phyloP scores from a whole-genome alignment of 2,113 vertebrate genomes.

The Bathybates hornii region DNA sequence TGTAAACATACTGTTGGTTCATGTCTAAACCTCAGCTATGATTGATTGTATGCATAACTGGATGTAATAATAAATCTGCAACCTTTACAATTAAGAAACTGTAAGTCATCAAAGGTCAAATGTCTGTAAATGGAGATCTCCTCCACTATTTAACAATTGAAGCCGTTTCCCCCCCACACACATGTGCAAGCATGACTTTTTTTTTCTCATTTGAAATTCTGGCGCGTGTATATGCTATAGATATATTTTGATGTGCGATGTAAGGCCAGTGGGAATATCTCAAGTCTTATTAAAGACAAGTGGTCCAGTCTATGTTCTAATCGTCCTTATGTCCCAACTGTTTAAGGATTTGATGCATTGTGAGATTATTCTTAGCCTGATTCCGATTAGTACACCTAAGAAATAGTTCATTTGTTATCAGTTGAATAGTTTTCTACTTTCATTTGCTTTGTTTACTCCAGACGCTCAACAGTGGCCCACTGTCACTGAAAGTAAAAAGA shows the following conservation, averaged over 20 bases:
- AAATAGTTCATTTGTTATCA: background rate
- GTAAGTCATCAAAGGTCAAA: background rate
- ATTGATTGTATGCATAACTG: constrained; percentile 41
- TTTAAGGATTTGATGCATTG: background rate
- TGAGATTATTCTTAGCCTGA: background rate
- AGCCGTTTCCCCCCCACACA: background rate
- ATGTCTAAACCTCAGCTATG: background rate
- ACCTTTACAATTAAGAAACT: background rate
- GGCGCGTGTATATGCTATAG: constrained; percentile 49
- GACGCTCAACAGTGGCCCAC: background rate
- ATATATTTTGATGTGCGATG: constrained; percentile 60
- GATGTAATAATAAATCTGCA: constrained; percentile 18
- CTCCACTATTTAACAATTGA: background rate
- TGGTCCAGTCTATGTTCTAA: constrained; percentile 32
- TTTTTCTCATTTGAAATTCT: constrained; percentile 37
- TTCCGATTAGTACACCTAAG: background rate
- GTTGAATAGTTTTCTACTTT: background rate
- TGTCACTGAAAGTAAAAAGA: background rate
- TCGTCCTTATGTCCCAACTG: background rate
- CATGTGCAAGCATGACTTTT: constrained; percentile 27
- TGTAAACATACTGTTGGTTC: background rate
- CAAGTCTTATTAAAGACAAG: constrained; percentile 64
- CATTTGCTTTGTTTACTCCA: background rate
- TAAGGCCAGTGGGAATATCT: constrained; percentile 36
- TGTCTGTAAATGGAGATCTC: background rate